These are phyloP conservation scores for Anoplophora glabripennis DNA, from an alignment of 1,140 invertebrate species.

Conservation along the genomic window DNA sequence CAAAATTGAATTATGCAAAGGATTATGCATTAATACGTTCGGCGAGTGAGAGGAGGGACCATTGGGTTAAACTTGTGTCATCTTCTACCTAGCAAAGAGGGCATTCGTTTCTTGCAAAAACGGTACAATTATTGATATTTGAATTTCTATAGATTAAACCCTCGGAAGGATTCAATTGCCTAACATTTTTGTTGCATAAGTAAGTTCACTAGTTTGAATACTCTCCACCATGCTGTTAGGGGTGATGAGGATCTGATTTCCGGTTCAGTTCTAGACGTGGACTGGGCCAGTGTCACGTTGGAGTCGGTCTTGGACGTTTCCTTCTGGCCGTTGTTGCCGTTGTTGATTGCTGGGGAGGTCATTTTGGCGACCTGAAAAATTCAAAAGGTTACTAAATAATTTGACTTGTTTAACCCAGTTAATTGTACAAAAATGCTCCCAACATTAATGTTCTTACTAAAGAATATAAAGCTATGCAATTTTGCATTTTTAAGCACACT, in stretches of 20 bases:
- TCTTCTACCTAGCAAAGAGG: constrained; percentile 4
- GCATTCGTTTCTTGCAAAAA: constrained; percentile 1
- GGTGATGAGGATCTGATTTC: constrained; percentile 39
- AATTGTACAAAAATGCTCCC: too few relatives aligned
- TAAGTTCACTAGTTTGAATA: constrained; percentile 56
- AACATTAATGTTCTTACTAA: too few relatives aligned
- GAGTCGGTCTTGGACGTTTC: constrained; percentile 37
- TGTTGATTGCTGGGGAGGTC: constrained; percentile 46
- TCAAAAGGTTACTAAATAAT: not conserved
- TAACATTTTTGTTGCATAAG: constrained; percentile 59
- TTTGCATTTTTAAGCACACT: too few relatives aligned
- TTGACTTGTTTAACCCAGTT: too few relatives aligned
- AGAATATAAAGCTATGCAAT: too few relatives aligned
- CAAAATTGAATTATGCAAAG: not conserved
- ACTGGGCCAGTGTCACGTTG: constrained; percentile 24
- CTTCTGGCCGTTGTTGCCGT: constrained; percentile 39
- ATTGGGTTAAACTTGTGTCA: not conserved
- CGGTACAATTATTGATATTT: constrained; percentile 2
- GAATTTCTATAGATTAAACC: not conserved
- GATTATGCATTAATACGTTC: too few relatives aligned
- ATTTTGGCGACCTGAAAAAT: constrained; percentile 32
- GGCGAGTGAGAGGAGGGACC: too few relatives aligned
- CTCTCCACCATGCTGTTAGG: constrained; percentile 51
- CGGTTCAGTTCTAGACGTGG: constrained; percentile 18
- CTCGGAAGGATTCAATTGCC: constrained; percentile 4